Evolutionary conservation across 2,888 invertebrate genomes (phyloP).

Genomic region (Teinopalpus imperialis): DNA sequence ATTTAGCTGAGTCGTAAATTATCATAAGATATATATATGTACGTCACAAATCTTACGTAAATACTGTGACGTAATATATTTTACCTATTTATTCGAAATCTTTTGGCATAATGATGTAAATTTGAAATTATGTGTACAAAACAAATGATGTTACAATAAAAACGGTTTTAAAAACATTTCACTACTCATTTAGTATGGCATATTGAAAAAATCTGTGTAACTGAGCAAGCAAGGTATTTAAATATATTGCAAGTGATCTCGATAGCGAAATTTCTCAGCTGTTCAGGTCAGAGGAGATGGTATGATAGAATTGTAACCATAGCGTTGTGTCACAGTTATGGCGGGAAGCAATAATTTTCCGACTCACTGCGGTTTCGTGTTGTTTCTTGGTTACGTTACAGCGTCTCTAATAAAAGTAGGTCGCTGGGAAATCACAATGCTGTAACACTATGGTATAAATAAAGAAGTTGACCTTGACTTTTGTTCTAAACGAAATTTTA

Average conservation of each 20-base stretch:
- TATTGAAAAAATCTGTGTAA: not conserved
- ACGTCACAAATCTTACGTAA: too few relatives aligned
- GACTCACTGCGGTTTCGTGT: conserved; percentile 56
- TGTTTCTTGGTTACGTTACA: conserved; percentile 32
- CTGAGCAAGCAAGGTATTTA: not conserved
- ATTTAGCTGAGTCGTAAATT: too few relatives aligned
- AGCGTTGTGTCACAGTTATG: conserved; percentile 61
- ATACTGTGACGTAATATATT: too few relatives aligned
- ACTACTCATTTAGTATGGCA: not conserved
- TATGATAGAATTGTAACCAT: conserved; percentile 48
- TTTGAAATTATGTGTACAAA: too few relatives aligned
- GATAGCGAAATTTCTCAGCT: conserved; percentile 62
- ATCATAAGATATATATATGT: too few relatives aligned
- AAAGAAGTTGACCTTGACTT: conserved; percentile 17
- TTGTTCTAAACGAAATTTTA: too few relatives aligned
- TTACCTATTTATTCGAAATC: too few relatives aligned
- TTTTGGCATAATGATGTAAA: too few relatives aligned
- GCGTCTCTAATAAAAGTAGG: conserved; percentile 45
- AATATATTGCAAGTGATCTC: conserved; percentile 39
- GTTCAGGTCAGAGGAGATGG: conserved; percentile 47
- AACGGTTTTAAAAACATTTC: too few relatives aligned
- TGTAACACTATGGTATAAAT: not conserved
- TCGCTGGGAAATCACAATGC: conserved; percentile 38
- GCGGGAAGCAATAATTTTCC: conserved; percentile 55
- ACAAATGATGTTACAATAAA: too few relatives aligned